A percentile compares a stretch with the other conserved stretches of the same genome.
phyloP scores from a whole-genome alignment of 2,113 vertebrate species.

The Amphiprion percula region DNA sequence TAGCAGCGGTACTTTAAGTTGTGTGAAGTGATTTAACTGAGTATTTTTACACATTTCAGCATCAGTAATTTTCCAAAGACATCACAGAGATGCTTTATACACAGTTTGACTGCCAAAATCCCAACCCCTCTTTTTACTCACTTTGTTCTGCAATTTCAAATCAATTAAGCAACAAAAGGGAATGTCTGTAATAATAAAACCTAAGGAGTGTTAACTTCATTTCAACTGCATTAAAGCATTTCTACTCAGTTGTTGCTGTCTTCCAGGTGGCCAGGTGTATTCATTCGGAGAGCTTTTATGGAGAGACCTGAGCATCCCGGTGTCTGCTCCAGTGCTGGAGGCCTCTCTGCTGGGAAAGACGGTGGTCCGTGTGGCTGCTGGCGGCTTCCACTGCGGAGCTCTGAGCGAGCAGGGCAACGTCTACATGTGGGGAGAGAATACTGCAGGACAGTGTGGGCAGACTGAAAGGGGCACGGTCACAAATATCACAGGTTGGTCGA shows the following conservation, averaged over 20 bases:
- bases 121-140: no score
- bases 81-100: no score
- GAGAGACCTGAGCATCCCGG: conserved; percentile 80
- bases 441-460: conserved; percentile 92
- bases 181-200: no score
- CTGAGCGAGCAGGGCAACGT: conserved; percentile 89
- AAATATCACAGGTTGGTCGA: conserved; percentile 58
- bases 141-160: no score
- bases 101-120: no score
- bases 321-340: conserved; percentile 86
- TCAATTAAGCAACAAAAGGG: no score
- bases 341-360: conserved; percentile 83
- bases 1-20: no score
- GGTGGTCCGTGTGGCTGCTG: conserved; percentile 89
- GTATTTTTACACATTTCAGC: no score
- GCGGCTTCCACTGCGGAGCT: conserved; percentile 93
- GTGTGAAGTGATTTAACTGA: no score
- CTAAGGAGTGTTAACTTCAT: background rate
- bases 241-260: background rate
- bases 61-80: no score
- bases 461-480: conserved; percentile 64
- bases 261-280: conserved; percentile 91
- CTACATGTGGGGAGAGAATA: conserved; percentile 97
- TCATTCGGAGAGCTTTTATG: conserved; percentile 93
- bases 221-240: background rate